Evolutionary conservation across 1,140 invertebrate species (phyloP), one percentile per base, ranked within the genome.

Genomic region (Trypoxylus dichotomus): DNA sequence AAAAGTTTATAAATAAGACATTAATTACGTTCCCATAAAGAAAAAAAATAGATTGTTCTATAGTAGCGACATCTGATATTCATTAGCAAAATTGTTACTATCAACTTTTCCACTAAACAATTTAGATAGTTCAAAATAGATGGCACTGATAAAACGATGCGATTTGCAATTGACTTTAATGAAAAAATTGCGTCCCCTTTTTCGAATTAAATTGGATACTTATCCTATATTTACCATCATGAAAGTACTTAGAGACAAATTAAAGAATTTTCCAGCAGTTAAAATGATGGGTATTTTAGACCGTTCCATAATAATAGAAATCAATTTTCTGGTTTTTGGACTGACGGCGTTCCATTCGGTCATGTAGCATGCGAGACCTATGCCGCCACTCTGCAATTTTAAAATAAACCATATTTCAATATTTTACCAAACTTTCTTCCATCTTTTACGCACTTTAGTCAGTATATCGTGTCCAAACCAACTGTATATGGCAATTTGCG

Each of bases 241-340:
- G 41, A 82, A 60, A 54, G 82, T 83, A 29, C 68, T 27, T 63
- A 83, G 77, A 74, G 78, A 80, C 25, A 83, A 74, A 47, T 71
- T 63, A 78, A 82, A 79, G 78, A 82, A 79, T 41, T 79, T 79
- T 42, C 72, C 77, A 32, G 82, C 81, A 37, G 73, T 79, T 60
- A 83, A 41, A n/a, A 68, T 76, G 0, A 79, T 29, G 0, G 82
- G 81, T n/a, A 75, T 81, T 73, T 82, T 83, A 1, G 79, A 76
- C 60, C 81, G 81, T 76, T 83, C 82, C 82, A 82, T 80, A 15
- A 83, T 79, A 37, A 78, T 79, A 7, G 81, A 74, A 13, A 83
- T 41, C 75, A 79, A 79, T 80, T 80, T 83, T 74, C 79, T 79
- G 37, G 76, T 19, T 43, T 74, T 79, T 19, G 77, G 13, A 27